phyloP scores from a whole-genome alignment of 2,113 vertebrate species.

The Phyllostomus discolor region DNA sequence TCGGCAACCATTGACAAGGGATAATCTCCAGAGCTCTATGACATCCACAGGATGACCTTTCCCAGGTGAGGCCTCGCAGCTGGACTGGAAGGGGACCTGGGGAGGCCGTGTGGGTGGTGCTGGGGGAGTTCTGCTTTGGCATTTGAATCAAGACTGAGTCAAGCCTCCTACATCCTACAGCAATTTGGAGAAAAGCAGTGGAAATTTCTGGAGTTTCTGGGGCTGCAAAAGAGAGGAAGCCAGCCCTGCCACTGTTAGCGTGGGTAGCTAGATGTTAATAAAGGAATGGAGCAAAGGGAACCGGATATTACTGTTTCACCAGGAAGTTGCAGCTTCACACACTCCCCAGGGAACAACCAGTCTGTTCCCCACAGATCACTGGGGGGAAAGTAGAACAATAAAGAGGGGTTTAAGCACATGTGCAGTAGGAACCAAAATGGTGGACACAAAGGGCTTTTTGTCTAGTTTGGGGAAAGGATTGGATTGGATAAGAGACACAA shows the following conservation, averaged over 20 bases:
- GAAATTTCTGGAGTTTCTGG: background rate
- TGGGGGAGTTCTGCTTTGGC: background rate
- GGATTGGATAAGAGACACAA: too few relatives aligned
- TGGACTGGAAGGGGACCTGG: accelerated
- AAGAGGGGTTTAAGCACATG: too few relatives aligned
- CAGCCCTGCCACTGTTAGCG: background rate
- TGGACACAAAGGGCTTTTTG: too few relatives aligned
- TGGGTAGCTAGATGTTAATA: too few relatives aligned
- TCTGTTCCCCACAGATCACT: too few relatives aligned
- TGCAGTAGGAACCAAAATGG: too few relatives aligned
- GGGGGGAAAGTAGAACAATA: too few relatives aligned
- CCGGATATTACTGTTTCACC: too few relatives aligned
- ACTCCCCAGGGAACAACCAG: too few relatives aligned
- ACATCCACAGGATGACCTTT: background rate
- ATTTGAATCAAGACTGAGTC: background rate
- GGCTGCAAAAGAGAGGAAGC: background rate
- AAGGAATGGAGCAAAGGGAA: too few relatives aligned
- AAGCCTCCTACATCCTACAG: background rate
- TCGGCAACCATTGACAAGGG: conserved; percentile 63
- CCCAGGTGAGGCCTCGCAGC: background rate
- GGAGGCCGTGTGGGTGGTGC: accelerated
- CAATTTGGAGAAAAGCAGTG: background rate
- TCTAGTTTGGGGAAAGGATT: too few relatives aligned
- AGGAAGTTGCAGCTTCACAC: too few relatives aligned
- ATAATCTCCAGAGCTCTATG: background rate